Conservation (phyloP, 1,140 invertebrate genomes). For the Eubasilissa regina region DNA sequence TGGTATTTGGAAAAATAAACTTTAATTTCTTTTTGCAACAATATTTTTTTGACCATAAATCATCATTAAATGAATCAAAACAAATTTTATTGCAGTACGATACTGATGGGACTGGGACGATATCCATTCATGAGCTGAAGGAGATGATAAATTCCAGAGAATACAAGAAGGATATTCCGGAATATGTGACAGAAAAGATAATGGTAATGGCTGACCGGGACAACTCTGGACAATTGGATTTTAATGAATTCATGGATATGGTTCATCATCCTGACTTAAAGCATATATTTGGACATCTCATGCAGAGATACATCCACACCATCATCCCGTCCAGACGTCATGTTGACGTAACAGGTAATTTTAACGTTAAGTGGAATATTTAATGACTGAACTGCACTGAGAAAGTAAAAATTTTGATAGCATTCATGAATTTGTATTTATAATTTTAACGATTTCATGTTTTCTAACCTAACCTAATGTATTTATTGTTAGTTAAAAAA, state of each 20-base stretch:
- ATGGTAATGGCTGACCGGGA: conserved; percentile 81
- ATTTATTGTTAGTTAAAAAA: too few relatives aligned
- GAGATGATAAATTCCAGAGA: conserved; percentile 76
- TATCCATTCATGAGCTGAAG: conserved; percentile 81
- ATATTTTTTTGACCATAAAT: too few relatives aligned
- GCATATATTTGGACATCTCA: conserved; percentile 74
- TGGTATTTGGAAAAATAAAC: too few relatives aligned
- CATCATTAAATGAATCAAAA: too few relatives aligned
- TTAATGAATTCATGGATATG: conserved; percentile 86
- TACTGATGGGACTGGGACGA: conserved; percentile 80
- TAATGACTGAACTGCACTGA: too few relatives aligned
- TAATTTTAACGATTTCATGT: too few relatives aligned
- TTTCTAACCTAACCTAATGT: too few relatives aligned
- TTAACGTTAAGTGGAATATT: too few relatives aligned
- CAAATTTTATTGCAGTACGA: conserved; percentile 81
- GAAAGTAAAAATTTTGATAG: too few relatives aligned
- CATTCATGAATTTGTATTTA: too few relatives aligned
- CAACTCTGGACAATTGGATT: conserved; percentile 82
- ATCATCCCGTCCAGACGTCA: conserved; percentile 68
- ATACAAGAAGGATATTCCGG: conserved; percentile 81
- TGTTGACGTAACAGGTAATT: conserved; percentile 28
- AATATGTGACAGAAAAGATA: conserved; percentile 80
- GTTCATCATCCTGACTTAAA: conserved; percentile 78
- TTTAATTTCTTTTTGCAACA: too few relatives aligned
- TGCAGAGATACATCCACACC: conserved; percentile 72